Conservation (phyloP, 2,888 invertebrate species). For the Troides aeacus region DNA sequence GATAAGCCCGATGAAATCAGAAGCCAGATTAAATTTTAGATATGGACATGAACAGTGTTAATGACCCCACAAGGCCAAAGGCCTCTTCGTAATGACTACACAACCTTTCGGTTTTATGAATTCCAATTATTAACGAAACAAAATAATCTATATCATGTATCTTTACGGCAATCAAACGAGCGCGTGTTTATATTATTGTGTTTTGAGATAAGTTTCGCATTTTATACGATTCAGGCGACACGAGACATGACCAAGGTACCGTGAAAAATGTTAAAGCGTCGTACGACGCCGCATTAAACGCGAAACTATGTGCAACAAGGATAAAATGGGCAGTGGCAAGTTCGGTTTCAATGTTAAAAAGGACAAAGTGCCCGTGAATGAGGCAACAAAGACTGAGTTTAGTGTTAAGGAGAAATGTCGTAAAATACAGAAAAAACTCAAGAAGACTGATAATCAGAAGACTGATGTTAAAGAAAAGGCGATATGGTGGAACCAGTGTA, state of each 20-base stretch:
- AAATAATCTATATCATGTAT: conserved; percentile 70
- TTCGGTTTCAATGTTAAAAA: conserved; percentile 67
- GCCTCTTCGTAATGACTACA: conserved; percentile 68
- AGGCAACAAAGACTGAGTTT: conserved; percentile 65
- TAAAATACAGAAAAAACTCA: conserved; percentile 73
- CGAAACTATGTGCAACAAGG: conserved; percentile 48
- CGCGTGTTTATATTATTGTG: conserved; percentile 49
- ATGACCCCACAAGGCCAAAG: conserved; percentile 73
- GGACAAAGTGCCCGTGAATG: conserved; percentile 63
- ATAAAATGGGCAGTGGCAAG: conserved; percentile 74
- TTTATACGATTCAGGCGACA: conserved; percentile 47
- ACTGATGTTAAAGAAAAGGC: conserved; percentile 71
- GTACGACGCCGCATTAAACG: conserved; percentile 35
- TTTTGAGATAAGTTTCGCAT: conserved; percentile 48
- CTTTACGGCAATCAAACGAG: conserved; percentile 63
- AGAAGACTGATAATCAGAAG: conserved; percentile 76
- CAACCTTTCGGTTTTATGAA: conserved; percentile 75
- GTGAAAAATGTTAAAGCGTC: conserved; percentile 49
- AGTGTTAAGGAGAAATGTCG: conserved; percentile 74
- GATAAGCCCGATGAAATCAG: conserved; percentile 54
- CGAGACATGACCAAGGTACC: conserved; percentile 46
- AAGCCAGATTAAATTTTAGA: conserved; percentile 67
- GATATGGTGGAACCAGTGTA: conserved; percentile 78
- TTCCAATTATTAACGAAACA: conserved; percentile 68
- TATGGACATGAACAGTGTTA: conserved; percentile 64